Evolutionary conservation across 2,113 vertebrate species (phyloP), one percentile per base, ranked within the genome.

Genomic region (Tringa solitaria): DNA sequence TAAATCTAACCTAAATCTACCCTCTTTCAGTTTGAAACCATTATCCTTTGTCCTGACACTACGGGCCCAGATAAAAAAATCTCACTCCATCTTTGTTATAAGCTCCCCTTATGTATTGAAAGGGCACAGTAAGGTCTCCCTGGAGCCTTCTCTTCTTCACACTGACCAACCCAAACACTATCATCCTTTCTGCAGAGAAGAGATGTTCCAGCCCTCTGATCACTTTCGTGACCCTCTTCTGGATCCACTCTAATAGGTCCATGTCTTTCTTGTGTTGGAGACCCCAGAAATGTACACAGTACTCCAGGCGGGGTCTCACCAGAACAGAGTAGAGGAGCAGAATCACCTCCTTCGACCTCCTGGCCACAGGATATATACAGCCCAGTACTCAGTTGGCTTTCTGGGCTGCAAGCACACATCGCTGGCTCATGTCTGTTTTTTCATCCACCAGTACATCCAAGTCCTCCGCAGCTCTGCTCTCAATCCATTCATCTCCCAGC

Each of bases 391-490:
- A 2, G 3, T 1, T n/a, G 23, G 16, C 35, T 32, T 51, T 80
- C 41, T 27, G 53, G 14, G 23, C 23, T 70, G 37, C 8, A 14
- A 51, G 12, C 5, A 4, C 16, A 81, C 14, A 19, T 37, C 65
- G 18, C 21, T 17, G 8, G 3, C 35, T 41, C 15, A 13, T 10
- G 3, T 22, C 26, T 12, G 53, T 6, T 12, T 33, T 48, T 37
- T 84, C 5, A 7, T 8, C 6, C 27, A 26, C 60, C 24, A 30
- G 5, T 41, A 84, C 4, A 26, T 21, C 21, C 13, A 37, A 27
- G 48, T 64, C 28, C 18, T 74, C 18, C 0, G 0, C 22, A 64
- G 59, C 23, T 10, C 9, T 87, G 10, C 6, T 77, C 15, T 45
- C 10, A 65, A 22, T 50, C 9, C 32, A 4, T n/a, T 43, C 9